Base-by-base conservation (phyloP, 1,140 invertebrate genomes). In the Aphis craccivora region DNA sequence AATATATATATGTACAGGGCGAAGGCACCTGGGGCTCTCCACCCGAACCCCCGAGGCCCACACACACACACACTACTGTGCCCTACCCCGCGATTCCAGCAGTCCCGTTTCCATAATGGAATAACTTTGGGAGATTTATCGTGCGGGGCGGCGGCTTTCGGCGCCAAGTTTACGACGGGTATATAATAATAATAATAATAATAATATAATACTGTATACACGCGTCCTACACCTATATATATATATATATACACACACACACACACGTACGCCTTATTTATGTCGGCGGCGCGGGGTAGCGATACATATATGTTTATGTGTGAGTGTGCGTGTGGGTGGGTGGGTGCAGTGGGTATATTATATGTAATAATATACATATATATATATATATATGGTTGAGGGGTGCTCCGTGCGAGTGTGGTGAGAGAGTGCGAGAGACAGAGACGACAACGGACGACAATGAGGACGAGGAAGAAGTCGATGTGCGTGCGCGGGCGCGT, bases 101-200 rank as follows among this genome's bases (percentile, higher is more conserved):
- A 25, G 30, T 48, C 43, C 76, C 76, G 30, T 37, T 53, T 25
- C 35, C 35, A 37, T 93, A 93, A 93, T 93, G 91, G 91, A 93
- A 93, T 93, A 93, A 93, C 91, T 93, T 93, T 84, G 45, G 81
- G 76, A 93, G 91, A 93, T 93, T 93, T 93, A 93, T 93, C 76
- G 91, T 93, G 91, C n/a, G 81, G 30, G 91, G 53, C 45, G 48
- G 87, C 67, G 55, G 90, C 67, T 91, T 91, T 91, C 67, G 90
- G 90, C 90, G 67, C 91, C 91, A 84, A 92, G 91, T 92, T 92
- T 92, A 92, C 91, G 91, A 92, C 76, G 76, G 90, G 90, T 81
- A 51, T 35, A 84, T 92, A 83, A 92, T 84, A 92, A 35, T n/a
- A 18, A 91, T 83, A 91, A 91, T 55, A 81, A 67, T 53, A 51